Evolutionary conservation across 2,113 vertebrate species (phyloP), one percentile per base, ranked within the genome.

Genomic region (Calypte anna): DNA sequence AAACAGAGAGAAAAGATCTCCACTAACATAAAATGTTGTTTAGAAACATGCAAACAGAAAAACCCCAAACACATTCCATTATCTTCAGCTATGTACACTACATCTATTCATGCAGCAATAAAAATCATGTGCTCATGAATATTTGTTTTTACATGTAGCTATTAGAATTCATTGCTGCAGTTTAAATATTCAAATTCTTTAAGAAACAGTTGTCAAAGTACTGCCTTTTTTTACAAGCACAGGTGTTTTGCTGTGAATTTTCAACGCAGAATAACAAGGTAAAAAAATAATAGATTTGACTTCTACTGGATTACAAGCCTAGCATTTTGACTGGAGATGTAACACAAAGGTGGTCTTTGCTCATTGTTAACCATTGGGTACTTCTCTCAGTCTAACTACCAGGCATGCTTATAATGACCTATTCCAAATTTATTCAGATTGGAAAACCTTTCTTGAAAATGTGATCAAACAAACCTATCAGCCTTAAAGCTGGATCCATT

Each of bases 1-100:
- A 82, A 95, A 81, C 85, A 80, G 55, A 85, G 38, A 62, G 25
- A 54, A 91, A 92, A 95, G 91, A 83, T 38, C 48, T 76, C 38
- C 55, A 91, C 62, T 93, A 38, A 80, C 54, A 89, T 31, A 90
- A 94, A 94, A 86, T 69, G 59, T 83, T 97, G 82, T 97, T 97
- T 96, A 97, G 93, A 97, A 97, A 97, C 80, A 96, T n/a, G 76
- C 40, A 95, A 92, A 91, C 38, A 89, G 77, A 96, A 94, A 80
- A 50, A 53, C 13, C 18, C 5, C 33, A 40, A 40, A 40, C 40
- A 74, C 51, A 57, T 82, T 91, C 72, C 75, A 63, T 0, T 63
- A 87, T 28, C 72, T 86, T 88, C 86, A 92, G 91, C 68, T 85
- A 59, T 24, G 63, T 55, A 96, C 83, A 94, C 78, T 82, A 96